Evolutionary conservation across 2,797 vertebrate species (phyloP).

Genomic region (Sciaenops ocellatus): DNA sequence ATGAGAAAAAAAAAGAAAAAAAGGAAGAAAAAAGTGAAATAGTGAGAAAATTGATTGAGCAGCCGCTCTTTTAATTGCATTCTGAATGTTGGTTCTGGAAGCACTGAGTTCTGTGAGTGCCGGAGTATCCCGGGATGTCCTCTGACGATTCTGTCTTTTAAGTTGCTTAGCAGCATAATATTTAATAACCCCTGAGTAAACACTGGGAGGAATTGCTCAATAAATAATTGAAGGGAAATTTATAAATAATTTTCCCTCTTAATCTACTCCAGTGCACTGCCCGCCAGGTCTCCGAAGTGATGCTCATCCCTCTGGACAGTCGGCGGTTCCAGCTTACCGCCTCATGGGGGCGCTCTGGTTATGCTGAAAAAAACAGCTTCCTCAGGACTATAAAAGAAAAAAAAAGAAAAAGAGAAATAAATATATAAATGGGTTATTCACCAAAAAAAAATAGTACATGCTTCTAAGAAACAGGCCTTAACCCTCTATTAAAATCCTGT

Average conservation of each 20-base stretch:
- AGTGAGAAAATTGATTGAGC: constrained; percentile 61
- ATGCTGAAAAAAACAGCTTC: constrained; percentile 41
- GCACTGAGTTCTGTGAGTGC: constrained; percentile 49
- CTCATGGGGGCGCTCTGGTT: constrained; percentile 80
- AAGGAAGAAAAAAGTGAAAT: constrained; percentile 38
- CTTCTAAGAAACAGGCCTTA: constrained; percentile 74
- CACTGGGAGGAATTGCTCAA: constrained; percentile 80
- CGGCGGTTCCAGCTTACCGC: background rate
- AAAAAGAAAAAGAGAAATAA: constrained; percentile 33
- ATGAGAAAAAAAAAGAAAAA: constrained; percentile 6
- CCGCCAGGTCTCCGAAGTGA: constrained; percentile 76
- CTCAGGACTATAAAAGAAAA: constrained; percentile 6
- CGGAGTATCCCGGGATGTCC: constrained; percentile 69
- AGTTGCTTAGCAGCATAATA: constrained; percentile 81
- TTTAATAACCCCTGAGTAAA: constrained; percentile 86
- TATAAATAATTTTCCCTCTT: constrained; percentile 83
- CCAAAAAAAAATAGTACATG: constrained; percentile 65
- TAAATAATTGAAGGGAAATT: constrained; percentile 85
- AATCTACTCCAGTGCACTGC: constrained; percentile 78
- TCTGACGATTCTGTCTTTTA: constrained; percentile 74
- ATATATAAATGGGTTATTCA: constrained; percentile 65
- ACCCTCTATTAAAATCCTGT: constrained; percentile 80
- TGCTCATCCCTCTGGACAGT: constrained; percentile 69
- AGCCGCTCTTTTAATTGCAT: constrained; percentile 71
- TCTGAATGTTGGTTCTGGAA: constrained; percentile 45